These are phyloP conservation scores for Ricordea florida DNA, from an alignment of 92 coral and sea anemone species.

Conservation along the genomic window DNA sequence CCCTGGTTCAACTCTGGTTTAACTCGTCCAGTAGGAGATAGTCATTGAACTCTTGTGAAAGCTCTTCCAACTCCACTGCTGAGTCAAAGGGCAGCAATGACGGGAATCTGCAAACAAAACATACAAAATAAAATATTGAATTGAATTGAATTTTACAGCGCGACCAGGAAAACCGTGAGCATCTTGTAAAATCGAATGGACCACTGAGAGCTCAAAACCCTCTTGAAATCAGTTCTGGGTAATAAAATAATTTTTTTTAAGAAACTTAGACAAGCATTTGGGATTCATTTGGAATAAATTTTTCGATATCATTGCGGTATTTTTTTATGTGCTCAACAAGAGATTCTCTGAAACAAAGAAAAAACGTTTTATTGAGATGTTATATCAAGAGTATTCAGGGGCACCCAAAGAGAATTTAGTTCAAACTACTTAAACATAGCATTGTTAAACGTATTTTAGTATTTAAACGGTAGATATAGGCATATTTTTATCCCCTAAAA, in stretches of 20 bases:
- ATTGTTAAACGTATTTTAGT: too few species aligned
- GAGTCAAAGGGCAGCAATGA: background rate
- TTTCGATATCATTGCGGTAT: background rate
- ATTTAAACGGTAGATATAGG: too few species aligned
- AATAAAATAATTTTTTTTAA: background rate
- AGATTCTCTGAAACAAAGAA: too few species aligned
- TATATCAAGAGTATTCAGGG: too few species aligned
- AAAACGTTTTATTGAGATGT: too few species aligned
- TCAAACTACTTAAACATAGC: too few species aligned
- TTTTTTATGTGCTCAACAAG: too few species aligned
- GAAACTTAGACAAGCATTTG: constrained; percentile 2
- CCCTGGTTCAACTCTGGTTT: background rate
- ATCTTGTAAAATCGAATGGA: constrained; percentile 12
- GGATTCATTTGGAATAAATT: background rate
- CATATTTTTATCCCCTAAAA: too few species aligned
- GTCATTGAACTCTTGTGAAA: constrained; percentile 51
- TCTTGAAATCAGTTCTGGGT: constrained; percentile 3
- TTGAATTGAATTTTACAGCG: background rate
- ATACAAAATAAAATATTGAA: background rate
- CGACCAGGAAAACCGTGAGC: constrained; percentile 3
- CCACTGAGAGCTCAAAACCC: constrained; percentile 6
- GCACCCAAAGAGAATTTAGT: too few species aligned
- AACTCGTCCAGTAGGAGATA: constrained; percentile 26
- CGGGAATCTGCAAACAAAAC: constrained; percentile 5
- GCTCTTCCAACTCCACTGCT: constrained; percentile 48